Evolutionary conservation across 2,797 vertebrate genomes (phyloP), one percentile per base, ranked within the genome.

Genomic region (Sebastes steindachneri): DNA sequence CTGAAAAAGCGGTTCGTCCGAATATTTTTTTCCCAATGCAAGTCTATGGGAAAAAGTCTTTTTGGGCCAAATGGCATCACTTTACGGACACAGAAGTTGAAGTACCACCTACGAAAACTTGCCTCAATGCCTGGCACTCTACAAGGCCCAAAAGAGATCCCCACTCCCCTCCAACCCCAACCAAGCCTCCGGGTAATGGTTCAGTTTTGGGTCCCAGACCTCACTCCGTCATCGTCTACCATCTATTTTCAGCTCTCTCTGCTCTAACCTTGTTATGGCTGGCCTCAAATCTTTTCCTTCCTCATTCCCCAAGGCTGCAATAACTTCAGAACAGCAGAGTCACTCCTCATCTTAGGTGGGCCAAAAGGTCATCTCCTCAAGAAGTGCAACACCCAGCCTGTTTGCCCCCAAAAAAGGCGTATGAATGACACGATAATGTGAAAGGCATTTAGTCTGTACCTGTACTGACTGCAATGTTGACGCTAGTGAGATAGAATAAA

Each of bases 251-350:
- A 57, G 33, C 82, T 80, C 31, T 70, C 67, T 35, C 77, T 28
- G 41, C 72, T 77, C 76, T 88, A 85, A 89, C 90, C 84, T 94
- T 80, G 82, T 89, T 80, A 77, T 83, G 17, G 15, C 73, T 68
- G 68, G 66, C 83, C 75, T 86, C 77, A 66, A 68, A 80, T 85
- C 57, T 77, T 78, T 75, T 79, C 33, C 66, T 58, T 76, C 29
- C 69, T 67, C 64, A 68, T 66, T 73, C 83, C 81, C 71, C 10
- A 62, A 77, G 81, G 89, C 76, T 70, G 63, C 59, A 67, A 33
- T 74, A 51, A 85, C 70, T 81, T 88, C 70, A 78, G 59, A 85
- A 71, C 14, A 28, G 64, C 45, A 63, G 55, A 80, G 70, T 82
- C 76, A 45, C 71, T 81, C 26, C 64, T 89, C 66, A 83, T 85